These are phyloP conservation scores for Hydrotaea cyrtoneurina DNA, from an alignment of 2,888 invertebrate species.

Conservation along the genomic window DNA sequence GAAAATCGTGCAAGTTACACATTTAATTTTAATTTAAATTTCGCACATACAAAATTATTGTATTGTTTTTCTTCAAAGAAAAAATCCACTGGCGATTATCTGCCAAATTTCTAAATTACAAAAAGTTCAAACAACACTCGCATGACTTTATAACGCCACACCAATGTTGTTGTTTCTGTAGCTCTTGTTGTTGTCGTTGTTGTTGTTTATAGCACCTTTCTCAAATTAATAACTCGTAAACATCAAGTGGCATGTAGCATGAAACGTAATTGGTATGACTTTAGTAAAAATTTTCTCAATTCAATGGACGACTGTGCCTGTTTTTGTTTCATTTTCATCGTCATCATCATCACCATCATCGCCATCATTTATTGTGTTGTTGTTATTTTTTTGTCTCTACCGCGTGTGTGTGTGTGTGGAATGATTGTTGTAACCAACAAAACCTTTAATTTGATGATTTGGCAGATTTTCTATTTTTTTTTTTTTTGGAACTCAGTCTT, in stretches of 20 bases:
- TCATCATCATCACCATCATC: slow-evolving; percentile 17
- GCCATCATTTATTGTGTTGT: neutral
- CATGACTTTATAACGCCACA: neutral
- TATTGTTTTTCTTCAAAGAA: too few relatives aligned
- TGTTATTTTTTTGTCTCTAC: too few relatives aligned
- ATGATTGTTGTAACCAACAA: slow-evolving; percentile 54
- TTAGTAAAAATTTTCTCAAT: slow-evolving; percentile 13
- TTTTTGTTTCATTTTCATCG: slow-evolving; percentile 14
- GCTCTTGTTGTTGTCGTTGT: slow-evolving; percentile 1
- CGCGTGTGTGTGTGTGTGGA: neutral
- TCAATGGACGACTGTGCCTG: neutral
- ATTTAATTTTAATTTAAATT: too few relatives aligned
- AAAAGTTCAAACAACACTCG: neutral
- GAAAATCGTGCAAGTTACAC: too few relatives aligned
- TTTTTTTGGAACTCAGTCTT: neutral
- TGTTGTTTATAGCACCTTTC: slow-evolving; percentile 25
- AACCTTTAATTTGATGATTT: slow-evolving; percentile 62
- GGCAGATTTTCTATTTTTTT: slow-evolving; percentile 41
- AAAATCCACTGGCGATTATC: too few relatives aligned
- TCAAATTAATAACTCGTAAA: slow-evolving; percentile 48
- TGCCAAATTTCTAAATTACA: neutral
- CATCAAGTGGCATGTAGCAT: slow-evolving; percentile 54
- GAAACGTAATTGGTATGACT: slow-evolving; percentile 58
- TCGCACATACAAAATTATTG: too few relatives aligned
- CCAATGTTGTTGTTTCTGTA: neutral